Evolutionary conservation across 2,797 vertebrate genomes (phyloP).

Genomic region (Arrhamphus sclerolepis): DNA sequence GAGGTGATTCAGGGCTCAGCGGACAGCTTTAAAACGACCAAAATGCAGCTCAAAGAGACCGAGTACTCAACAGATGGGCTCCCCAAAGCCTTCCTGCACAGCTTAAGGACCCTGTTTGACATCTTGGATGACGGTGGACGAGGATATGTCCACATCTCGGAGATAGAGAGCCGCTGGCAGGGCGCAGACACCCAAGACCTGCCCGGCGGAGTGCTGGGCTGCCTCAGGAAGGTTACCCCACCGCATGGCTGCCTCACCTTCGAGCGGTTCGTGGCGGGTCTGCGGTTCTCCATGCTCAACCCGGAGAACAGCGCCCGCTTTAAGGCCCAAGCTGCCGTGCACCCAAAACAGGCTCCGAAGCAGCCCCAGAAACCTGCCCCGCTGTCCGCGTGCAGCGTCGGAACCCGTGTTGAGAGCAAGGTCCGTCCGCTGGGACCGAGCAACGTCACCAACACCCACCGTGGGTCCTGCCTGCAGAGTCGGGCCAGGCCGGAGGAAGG

Average conservation of each 20-base stretch:
- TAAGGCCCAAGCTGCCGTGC: constrained; percentile 57
- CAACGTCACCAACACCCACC: constrained; percentile 76
- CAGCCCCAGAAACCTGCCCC: constrained; percentile 57
- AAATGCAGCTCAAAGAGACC: constrained; percentile 66
- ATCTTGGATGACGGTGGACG: constrained; percentile 90
- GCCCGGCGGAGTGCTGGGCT: constrained; percentile 87
- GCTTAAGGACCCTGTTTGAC: constrained; percentile 92
- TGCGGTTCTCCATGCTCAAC: constrained; percentile 87
- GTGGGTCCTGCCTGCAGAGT: constrained; percentile 60
- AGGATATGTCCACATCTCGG: constrained; percentile 91
- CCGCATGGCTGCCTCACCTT: constrained; percentile 92
- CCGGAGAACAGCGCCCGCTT: constrained; percentile 70
- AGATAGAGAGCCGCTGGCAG: constrained; percentile 95
- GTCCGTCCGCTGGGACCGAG: constrained; percentile 82
- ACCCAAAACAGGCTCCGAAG: constrained; percentile 46
- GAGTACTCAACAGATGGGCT: constrained; percentile 83
- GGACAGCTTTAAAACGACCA: constrained; percentile 32
- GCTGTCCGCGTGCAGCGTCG: constrained; percentile 50
- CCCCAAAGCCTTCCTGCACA: constrained; percentile 90
- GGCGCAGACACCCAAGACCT: constrained; percentile 86
- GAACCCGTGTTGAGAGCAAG: constrained; percentile 67
- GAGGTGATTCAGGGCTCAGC: constrained; percentile 31
- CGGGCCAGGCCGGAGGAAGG: constrained; percentile 64
- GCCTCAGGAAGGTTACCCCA: constrained; percentile 86
- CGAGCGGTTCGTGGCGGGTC: constrained; percentile 90